Evolutionary conservation across 1,140 invertebrate species (phyloP), one percentile per base, ranked within the genome.

Genomic region (Thaumatotibia leucotreta): DNA sequence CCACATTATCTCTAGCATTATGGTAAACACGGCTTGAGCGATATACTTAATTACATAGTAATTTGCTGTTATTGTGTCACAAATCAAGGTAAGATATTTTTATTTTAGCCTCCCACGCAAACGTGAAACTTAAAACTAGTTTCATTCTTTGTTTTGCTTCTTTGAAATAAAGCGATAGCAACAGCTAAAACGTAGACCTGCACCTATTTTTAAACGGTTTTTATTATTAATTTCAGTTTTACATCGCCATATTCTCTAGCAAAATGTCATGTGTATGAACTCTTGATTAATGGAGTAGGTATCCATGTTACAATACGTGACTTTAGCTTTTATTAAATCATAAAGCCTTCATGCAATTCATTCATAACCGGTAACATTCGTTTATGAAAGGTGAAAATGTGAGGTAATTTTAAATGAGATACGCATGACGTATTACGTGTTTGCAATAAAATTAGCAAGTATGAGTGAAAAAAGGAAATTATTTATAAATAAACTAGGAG

Each of bases 41-140:
- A 79, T 77, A 76, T 73, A 58, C 52, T 58, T 58, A 79, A 79
- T 79, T 77, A 79, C 69, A 32, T 4, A 29, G 66, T 75, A 73
- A 79, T 79, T 79, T 79, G 76, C 75, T 76, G 77, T 76, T 77
- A 70, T 73, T 54, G 72, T 89, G 87, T 87, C 84, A 83, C 70
- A 83, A 77, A 86, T 88, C 86, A 89, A 65, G 77, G 70, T 86
- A 86, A 82, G 83, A 86, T 86, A 85, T 86, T 84, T 86, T 86
- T 85, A 89, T 87, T 86, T 77, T 70, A 64, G 73, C 70, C 66
- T 75, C 82, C 73, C 86, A 89, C 85, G 86, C 85, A 68, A 87
- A 75, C 79, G 74, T 68, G 69, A 39, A 39, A 61, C 24, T 11
- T 61, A 49, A 22, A 11, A 17, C 4, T 52, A 0, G n/a, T n/a